These are phyloP conservation scores for Coendou prehensilis DNA, from an alignment of 2,797 vertebrate genomes.

Conservation along the genomic window DNA sequence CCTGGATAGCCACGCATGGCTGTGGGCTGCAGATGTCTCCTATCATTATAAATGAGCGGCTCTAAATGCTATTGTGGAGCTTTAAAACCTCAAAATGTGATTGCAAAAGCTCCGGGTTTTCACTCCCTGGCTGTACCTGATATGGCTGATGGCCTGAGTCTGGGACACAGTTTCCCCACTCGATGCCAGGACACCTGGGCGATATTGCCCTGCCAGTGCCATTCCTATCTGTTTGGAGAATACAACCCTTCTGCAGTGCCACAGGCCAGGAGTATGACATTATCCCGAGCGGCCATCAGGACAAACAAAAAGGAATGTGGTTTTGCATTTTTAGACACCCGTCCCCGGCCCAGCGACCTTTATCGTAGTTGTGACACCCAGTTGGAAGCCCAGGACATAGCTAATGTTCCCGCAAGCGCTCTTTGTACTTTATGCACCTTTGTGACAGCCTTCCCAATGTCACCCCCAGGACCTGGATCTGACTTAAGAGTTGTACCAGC, in stretches of 20 bases:
- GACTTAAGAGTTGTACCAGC: not conserved
- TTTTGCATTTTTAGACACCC: not conserved
- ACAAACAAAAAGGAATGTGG: constrained; percentile 25
- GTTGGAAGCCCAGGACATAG: not conserved
- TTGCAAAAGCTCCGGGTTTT: not conserved
- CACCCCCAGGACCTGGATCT: not conserved
- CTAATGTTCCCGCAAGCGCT: not conserved
- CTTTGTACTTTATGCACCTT: not conserved
- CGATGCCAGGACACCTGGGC: constrained; percentile 39
- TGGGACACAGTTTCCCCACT: not conserved
- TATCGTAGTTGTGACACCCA: not conserved
- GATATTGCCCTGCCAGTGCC: not conserved
- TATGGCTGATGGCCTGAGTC: not conserved
- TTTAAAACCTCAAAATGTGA: not conserved
- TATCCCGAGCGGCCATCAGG: not conserved
- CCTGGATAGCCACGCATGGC: not conserved
- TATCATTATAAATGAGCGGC: not conserved
- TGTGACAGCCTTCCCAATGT: not conserved
- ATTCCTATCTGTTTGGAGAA: not conserved
- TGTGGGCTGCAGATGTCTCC: not conserved
- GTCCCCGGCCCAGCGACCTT: not conserved
- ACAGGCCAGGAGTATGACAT: not conserved
- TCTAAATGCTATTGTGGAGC: not conserved
- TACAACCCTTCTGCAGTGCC: not conserved
- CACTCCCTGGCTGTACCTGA: not conserved